Evolutionary conservation across 2,888 invertebrate species (phyloP), one percentile per base, ranked within the genome.

Genomic region (Heliconius ethilla): DNA sequence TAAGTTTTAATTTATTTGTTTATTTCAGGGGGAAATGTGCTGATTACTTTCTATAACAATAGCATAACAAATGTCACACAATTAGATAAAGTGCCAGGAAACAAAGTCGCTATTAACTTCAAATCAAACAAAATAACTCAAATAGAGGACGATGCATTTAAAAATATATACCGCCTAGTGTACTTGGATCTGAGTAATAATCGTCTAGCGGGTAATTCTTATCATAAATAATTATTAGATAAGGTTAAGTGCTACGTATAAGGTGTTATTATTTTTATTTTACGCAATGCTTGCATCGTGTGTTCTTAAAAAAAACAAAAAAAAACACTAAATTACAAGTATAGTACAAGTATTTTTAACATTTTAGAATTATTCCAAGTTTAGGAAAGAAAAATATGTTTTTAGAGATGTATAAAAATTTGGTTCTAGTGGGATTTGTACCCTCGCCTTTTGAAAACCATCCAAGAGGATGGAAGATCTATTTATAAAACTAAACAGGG

Each of bases 161-260:
- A 91, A 75, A 92, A 94, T 80, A 87, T 95, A 51, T 88, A 91
- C 75, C 90, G 92, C 69, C 86, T 96, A 62, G 92, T 93, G 67
- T 95, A 93, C 82, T 88, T 96, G 84, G 96, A 96, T 86, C 87
- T 96, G 80, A 95, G 95, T 88, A 93, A 95, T 83, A 96, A 96
- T 84, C 85, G 85, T 37, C 89, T 96, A 77, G 90, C 94, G 84
- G 95, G 96, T 95, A 89, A 85, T 82, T 40, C 9, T 33, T 40
- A 40, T 40, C 40, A 40, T 40, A 40, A 40, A 40, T 40, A 11
- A 3, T 40, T 11, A 11, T 40, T 72, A 72, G 70, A 78, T 51
- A 65, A 80, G 75, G 62, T 37, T 73, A 62, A 7, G 11, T 10
- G 40, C 51, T 27, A 45, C 22, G 25, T 45, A 11, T 29, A 27